These are phyloP conservation scores for Willisornis vidua DNA, from an alignment of 2,113 vertebrate species.

Conservation along the genomic window DNA sequence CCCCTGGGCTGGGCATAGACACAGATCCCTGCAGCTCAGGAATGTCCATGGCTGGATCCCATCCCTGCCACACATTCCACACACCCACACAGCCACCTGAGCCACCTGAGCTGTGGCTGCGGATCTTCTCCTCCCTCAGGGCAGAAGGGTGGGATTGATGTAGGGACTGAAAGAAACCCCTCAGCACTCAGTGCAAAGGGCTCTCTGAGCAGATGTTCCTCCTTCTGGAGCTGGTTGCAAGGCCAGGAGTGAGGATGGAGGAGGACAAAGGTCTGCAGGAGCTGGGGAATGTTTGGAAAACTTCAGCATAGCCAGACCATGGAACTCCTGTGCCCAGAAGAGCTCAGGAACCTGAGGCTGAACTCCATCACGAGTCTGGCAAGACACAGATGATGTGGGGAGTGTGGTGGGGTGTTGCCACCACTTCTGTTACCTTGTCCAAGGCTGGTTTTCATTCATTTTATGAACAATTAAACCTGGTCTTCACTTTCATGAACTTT, in stretches of 20 bases:
- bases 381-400: not conserved
- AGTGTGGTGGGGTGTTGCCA: not conserved
- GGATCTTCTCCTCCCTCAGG: not conserved
- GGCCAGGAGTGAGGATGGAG: fast-evolving
- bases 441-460: not conserved
- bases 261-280: not conserved
- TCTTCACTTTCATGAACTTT: not conserved
- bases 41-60: not conserved
- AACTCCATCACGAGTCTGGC: not conserved
- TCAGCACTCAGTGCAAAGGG: not conserved
- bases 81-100: fast-evolving
- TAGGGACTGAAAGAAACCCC: not conserved
- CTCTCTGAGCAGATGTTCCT: not conserved
- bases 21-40: not conserved
- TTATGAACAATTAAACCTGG: not conserved
- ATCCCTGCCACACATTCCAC: not conserved
- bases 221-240: not conserved
- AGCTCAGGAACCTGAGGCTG: not conserved
- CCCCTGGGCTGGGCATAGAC: not conserved
- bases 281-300: not conserved
- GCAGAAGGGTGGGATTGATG: not conserved
- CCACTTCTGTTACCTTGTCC: not conserved
- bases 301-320: not conserved
- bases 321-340: not conserved
- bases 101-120: not conserved